A percentile compares a stretch with the other conserved stretches of the same genome.
phyloP scores from a whole-genome alignment of 2,797 vertebrate species.

The Catamblyrhynchus diadema region DNA sequence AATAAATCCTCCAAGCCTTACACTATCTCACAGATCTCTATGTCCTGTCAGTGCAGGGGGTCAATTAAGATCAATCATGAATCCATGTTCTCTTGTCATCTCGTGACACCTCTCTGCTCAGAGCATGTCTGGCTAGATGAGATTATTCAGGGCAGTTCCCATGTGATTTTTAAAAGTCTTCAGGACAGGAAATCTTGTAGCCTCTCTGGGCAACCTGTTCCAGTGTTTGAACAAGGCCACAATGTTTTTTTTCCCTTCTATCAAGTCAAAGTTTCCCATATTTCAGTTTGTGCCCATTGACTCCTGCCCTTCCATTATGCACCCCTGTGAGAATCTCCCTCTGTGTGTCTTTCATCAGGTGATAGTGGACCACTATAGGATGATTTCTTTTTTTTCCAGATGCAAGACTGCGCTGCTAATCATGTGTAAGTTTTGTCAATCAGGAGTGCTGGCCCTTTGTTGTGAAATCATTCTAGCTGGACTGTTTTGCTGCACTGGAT shows the following conservation, averaged over 20 bases:
- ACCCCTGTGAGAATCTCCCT: not conserved
- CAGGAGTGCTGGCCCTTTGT: not conserved
- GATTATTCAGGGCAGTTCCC: not conserved
- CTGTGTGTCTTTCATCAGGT: not conserved
- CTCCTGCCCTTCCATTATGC: not conserved
- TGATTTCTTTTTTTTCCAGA: not conserved
- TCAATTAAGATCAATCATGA: not conserved
- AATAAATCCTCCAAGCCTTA: not conserved
- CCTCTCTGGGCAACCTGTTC: not conserved
- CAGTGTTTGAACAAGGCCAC: not conserved
- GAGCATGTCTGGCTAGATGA: not conserved
- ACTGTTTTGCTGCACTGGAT: not conserved
- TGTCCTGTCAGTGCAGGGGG: not conserved
- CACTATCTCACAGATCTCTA: rapidly evolving
- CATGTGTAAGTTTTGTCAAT: not conserved
- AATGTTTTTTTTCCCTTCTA: not conserved
- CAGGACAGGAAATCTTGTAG: not conserved
- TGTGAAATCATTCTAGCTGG: not conserved
- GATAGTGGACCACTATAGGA: too few relatives aligned
- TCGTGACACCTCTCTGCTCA: rapidly evolving
- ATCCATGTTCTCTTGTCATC: not conserved
- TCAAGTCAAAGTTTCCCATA: not conserved
- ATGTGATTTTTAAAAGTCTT: not conserved
- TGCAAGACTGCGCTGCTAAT: not conserved
- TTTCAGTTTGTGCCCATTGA: not conserved